phyloP scores from a whole-genome alignment of 2,888 invertebrate species.

The Timema cristinae region DNA sequence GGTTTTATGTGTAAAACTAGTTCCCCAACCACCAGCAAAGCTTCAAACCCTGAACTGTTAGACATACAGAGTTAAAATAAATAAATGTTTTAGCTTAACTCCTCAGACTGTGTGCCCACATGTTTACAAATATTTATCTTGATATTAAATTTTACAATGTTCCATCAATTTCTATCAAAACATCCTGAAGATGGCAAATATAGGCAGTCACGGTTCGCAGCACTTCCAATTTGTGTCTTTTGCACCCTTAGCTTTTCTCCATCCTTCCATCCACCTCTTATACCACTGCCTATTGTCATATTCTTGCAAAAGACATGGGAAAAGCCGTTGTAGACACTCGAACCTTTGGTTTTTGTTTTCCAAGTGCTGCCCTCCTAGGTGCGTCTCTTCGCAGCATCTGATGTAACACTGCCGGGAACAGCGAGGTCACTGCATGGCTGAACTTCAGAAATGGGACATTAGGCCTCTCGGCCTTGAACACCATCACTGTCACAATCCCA shows the following conservation, averaged over 20 bases:
- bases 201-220: constrained; percentile 33
- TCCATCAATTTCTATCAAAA: background rate
- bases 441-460: background rate
- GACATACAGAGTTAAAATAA: no score
- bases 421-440: background rate
- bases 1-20: no score
- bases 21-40: no score
- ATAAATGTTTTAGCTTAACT: no score
- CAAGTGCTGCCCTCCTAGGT: constrained; percentile 35
- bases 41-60: no score
- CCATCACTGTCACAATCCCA: background rate
- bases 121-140: no score
- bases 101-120: no score
- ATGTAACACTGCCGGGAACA: no score
- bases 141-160: no score
- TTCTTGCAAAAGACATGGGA: constrained; percentile 26
- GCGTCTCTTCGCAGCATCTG: constrained; percentile 22
- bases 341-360: constrained; percentile 36
- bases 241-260: constrained; percentile 20
- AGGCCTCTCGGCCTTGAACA: background rate
- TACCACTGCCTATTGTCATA: constrained; percentile 17
- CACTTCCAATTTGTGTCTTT: constrained; percentile 35
- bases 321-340: constrained; percentile 33
- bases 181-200: constrained; percentile 27
- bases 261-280: no score